Evolutionary conservation across 1,140 invertebrate species (phyloP), one percentile per base, ranked within the genome.

Genomic region (Aphelinus certus): DNA sequence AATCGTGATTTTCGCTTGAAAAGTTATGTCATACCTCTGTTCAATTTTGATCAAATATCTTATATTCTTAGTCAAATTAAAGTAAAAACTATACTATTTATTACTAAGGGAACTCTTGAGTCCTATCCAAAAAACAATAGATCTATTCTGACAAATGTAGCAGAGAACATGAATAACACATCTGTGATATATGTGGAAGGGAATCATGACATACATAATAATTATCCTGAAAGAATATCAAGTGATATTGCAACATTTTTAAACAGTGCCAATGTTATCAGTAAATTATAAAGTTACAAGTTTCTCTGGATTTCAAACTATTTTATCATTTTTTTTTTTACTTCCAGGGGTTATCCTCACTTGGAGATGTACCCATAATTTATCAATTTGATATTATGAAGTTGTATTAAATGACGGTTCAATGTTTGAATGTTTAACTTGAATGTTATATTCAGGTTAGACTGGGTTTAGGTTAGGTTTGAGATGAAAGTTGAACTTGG

Each of bases 121-220:
- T 69, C 75, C 61, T 7, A 65, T 26, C 87, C 82, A 1, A 6
- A 10, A 1, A 1, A 65, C 7, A 45, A 64, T 49, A 2, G 6
- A 3, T 26, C 2, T 3, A 3, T 75, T 7, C 0, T 58, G 71
- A 58, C 62, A 4, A 7, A 47, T 63, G 55, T 61, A 61, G 45
- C 61, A 47, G 71, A 58, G 58, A 53, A 61, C 66, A 79, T 81
- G 46, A 78, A 79, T 61, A 80, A 81, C 43, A 85, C 87, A 73
- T 78, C 81, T 46, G 79, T 86, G 69, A 71, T 81, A 7, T 76
- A 84, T 72, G 85, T 92, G 46, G 81, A 88, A 92, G 92, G 92
- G n/a, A 89, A 89, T 84, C 92, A 93, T 85, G 91, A 92, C 84
- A 84, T 92, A 6, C 92, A 93, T 81, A 85, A 91, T 75, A 90